Conservation (phyloP, 2,888 invertebrate genomes). For the Sepiola atlantica region DNA sequence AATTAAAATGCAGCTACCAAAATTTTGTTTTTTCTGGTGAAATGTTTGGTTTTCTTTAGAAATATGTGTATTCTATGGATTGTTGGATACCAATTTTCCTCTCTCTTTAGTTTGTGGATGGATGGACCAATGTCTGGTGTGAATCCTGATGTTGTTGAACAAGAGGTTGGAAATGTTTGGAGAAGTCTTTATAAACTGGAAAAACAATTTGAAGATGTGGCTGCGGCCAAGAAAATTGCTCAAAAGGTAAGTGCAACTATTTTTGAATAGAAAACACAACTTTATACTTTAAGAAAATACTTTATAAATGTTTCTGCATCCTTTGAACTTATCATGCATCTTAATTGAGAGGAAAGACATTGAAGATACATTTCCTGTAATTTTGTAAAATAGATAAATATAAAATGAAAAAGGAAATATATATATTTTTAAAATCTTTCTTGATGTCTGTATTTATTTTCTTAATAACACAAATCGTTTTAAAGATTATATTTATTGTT, state of each 20-base stretch:
- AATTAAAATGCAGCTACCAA: no score
- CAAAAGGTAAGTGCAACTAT: constrained; percentile 76
- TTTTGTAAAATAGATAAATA: neutral
- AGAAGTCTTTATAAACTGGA: constrained; percentile 90
- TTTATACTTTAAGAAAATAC: neutral
- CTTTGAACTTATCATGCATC: neutral
- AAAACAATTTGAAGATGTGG: constrained; percentile 86
- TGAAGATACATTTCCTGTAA: neutral
- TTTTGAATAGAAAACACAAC: neutral
- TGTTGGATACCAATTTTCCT: constrained; percentile 35
- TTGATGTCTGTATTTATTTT: no score
- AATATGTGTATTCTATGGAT: neutral
- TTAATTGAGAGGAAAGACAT: neutral
- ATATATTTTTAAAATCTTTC: no score
- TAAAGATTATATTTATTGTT: no score
- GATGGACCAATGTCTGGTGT: constrained; percentile 85
- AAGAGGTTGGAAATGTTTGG: constrained; percentile 83
- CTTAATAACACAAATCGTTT: no score
- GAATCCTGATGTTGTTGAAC: constrained; percentile 91
- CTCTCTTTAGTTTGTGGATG: constrained; percentile 82
- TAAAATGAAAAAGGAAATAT: no score
- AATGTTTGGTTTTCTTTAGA: neutral
- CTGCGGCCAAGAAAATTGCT: constrained; percentile 84
- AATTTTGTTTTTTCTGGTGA: neutral
- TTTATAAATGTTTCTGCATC: neutral